These are phyloP conservation scores for Paracanthobrama guichenoti DNA, from an alignment of 2,113 vertebrate species.

Conservation along the genomic window DNA sequence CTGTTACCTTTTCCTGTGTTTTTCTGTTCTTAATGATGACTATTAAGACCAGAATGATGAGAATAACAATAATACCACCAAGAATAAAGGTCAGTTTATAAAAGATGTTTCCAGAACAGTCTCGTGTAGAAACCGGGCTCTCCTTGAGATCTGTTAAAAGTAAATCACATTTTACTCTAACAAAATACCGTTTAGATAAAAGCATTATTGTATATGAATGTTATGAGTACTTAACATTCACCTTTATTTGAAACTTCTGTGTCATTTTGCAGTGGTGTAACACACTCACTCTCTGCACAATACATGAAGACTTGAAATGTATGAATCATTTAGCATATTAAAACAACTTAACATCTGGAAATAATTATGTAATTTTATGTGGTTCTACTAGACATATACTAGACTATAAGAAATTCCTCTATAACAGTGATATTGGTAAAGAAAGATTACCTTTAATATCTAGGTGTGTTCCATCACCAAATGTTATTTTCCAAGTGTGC, in stretches of 20 bases:
- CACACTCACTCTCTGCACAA: neutral
- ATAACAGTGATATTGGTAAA: neutral
- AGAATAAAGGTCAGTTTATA: constrained; percentile 1
- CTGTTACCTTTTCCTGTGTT: neutral
- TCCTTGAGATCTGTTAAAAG: neutral
- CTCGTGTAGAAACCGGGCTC: neutral
- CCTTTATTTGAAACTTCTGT: neutral
- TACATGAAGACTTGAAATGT: neutral
- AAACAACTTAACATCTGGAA: no score
- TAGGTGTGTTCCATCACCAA: neutral
- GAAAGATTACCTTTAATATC: neutral
- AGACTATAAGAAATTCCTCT: neutral
- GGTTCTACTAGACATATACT: neutral
- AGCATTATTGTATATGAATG: neutral
- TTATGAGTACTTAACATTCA: neutral
- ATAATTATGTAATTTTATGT: no score
- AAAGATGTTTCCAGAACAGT: constrained; percentile 1
- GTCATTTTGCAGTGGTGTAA: neutral
- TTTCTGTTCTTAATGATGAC: neutral
- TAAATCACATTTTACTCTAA: neutral
- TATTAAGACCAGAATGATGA: neutral
- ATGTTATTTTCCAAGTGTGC: accelerated
- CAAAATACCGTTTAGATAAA: neutral
- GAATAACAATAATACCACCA: neutral
- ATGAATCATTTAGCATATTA: no score